Evolutionary conservation across 2,888 invertebrate genomes (phyloP).

Genomic region (Tubiluchus corallicola): DNA sequence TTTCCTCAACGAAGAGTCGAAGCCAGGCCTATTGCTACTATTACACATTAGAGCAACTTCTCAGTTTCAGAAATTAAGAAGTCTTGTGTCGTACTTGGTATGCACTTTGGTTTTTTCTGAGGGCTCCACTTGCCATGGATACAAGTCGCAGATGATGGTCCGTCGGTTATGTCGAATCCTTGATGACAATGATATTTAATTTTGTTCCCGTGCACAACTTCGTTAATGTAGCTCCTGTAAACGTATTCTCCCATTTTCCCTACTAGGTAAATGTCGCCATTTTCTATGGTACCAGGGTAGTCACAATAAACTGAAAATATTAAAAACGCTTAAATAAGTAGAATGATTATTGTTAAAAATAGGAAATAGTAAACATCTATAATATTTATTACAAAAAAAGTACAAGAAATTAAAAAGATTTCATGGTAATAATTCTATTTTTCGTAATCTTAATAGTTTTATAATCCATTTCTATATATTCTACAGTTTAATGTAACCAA

Average conservation of each 20-base stretch:
- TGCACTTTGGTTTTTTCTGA: slow-evolving; percentile 55
- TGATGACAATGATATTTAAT: slow-evolving; percentile 90
- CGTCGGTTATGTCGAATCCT: slow-evolving; percentile 65
- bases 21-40: no score
- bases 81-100: no score
- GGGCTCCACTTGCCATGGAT: slow-evolving; percentile 88
- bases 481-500: no score
- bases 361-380: no score
- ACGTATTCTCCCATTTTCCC: slow-evolving; percentile 92
- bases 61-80: no score
- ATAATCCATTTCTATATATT: no score
- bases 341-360: neutral
- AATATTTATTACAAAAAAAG: no score
- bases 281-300: slow-evolving; percentile 68
- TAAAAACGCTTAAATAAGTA: neutral
- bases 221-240: slow-evolving; percentile 65
- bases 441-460: no score
- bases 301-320: slow-evolving; percentile 56
- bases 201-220: slow-evolving; percentile 63
- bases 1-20: no score
- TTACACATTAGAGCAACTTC: no score
- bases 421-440: no score
- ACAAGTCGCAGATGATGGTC: slow-evolving; percentile 72
- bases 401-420: no score
- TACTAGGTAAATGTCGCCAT: slow-evolving; percentile 74